Conservation (phyloP, 1,140 invertebrate genomes). For the Hestina assimilis region DNA sequence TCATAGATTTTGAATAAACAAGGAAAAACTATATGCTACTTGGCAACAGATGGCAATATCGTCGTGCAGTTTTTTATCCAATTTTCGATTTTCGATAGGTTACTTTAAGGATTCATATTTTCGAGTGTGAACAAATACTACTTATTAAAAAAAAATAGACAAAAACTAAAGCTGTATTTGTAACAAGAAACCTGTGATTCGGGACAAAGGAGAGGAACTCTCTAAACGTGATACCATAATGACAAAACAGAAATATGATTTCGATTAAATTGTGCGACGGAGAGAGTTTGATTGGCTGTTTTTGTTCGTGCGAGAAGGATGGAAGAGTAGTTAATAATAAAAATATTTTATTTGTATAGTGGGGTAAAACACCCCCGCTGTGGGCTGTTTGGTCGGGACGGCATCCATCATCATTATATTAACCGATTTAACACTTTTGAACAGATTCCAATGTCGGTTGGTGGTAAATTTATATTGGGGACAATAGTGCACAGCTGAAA, state of each 20-base stretch:
- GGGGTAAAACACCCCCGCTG: conserved; percentile 77
- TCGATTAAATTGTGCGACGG: conserved; percentile 71
- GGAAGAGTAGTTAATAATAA: conserved; percentile 72
- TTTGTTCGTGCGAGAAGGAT: conserved; percentile 46
- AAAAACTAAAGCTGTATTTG: conserved; percentile 57
- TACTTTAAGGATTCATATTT: conserved; percentile 55
- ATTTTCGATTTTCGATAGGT: conserved; percentile 40
- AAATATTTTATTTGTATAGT: conserved; percentile 78
- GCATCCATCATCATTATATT: conserved; percentile 78
- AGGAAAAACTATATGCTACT: conserved; percentile 49
- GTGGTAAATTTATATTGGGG: conserved; percentile 58
- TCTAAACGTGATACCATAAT: conserved; percentile 75
- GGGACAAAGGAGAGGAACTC: conserved; percentile 75
- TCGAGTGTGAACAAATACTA: conserved; percentile 37
- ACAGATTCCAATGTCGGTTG: conserved; percentile 70
- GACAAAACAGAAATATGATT: conserved; percentile 79
- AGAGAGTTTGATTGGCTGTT: conserved; percentile 38
- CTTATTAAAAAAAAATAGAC: conserved; percentile 63
- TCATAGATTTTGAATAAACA: conserved; percentile 57
- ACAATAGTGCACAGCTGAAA: conserved; percentile 56
- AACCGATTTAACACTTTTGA: conserved; percentile 79
- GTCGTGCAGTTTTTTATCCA: conserved; percentile 29
- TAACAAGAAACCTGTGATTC: conserved; percentile 72
- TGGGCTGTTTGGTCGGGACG: conserved; percentile 70
- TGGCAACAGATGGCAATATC: conserved; percentile 58